phyloP scores from a whole-genome alignment of 2,113 vertebrate genomes.

The Lampris megalopsis region DNA sequence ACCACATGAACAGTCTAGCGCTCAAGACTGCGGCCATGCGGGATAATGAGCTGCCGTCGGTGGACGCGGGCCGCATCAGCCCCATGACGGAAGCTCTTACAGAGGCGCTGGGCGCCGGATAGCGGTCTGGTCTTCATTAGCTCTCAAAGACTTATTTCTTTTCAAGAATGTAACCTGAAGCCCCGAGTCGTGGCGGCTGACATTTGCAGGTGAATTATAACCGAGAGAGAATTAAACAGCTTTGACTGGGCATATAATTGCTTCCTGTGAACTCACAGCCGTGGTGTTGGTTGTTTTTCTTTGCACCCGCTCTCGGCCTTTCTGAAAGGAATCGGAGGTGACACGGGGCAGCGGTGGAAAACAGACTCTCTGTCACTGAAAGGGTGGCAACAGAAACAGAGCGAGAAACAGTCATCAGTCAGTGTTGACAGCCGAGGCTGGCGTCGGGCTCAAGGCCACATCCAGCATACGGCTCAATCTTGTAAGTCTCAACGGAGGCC shows the following conservation, averaged over 20 bases:
- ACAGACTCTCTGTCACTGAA: neutral
- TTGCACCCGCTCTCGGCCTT: neutral
- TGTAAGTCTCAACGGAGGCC: no score
- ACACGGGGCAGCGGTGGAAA: neutral
- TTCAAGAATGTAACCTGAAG: slow-evolving; percentile 51
- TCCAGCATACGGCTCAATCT: no score
- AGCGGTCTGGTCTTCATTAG: slow-evolving; percentile 48
- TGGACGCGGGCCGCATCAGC: neutral
- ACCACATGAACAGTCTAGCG: neutral
- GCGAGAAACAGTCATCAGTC: no score
- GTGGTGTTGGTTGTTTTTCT: neutral
- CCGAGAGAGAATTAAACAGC: slow-evolving; percentile 37
- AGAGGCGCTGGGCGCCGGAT: slow-evolving; percentile 24
- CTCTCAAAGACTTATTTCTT: slow-evolving; percentile 31
- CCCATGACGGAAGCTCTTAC: slow-evolving; percentile 25
- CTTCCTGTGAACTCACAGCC: slow-evolving; percentile 48
- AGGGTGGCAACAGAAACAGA: no score
- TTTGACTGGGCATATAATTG: slow-evolving; percentile 60
- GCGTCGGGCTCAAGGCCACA: no score
- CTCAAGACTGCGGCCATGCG: neutral
- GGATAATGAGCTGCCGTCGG: neutral
- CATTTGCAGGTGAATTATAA: slow-evolving; percentile 42
- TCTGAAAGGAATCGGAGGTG: neutral
- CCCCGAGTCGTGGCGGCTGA: slow-evolving; percentile 28
- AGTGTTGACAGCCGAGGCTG: neutral